Base-by-base conservation (phyloP, 2,888 invertebrate genomes). In the Dryobotodes eremita region DNA sequence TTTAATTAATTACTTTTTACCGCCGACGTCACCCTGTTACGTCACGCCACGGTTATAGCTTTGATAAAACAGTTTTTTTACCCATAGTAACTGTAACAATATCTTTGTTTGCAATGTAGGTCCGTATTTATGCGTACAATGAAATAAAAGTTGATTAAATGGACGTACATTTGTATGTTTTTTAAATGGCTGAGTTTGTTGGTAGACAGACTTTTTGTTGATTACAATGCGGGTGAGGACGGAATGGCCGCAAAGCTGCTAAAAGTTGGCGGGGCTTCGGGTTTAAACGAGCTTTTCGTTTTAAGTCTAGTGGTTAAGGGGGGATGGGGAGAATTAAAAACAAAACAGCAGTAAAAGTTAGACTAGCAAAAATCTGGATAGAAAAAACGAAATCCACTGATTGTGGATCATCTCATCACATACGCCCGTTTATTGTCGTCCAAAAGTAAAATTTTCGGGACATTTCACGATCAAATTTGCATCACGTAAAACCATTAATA, bases 1-100 rank as follows among this genome's bases (percentile, higher is more conserved):
- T 50, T 53, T 83, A 83, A 83, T 86, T 86, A 76, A 84, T 78
- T 71, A 83, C 59, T 55, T 77, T 83, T 86, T 71, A 48, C 20
- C 55, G 83, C 84, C 71, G 66, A 84, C 86, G 83, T 86, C 86
- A 86, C 55, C 10, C 3, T 4, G 46, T 69, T 65, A 74, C 84
- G 64, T 74, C 78, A 84, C 79, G 73, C 48, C 48, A 77, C 46
- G 65, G 59, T 72, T 78, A 53, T 70, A 13, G 17, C 31, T 71
- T 79, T 62, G 72, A 23, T 79, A 82, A 50, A 82, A 55, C 48
- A 8, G 10, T 65, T 80, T 73, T 72, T 82, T 36, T 8, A 26
- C n/a, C 23, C 57, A 55, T 71, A 46, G 31, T 62, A 69, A 62
- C n/a, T 17, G 64, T 64, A 73, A 75, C 57, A 62, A 66, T 84